Conservation (phyloP, 2,797 vertebrate species). For the Falco biarmicus region DNA sequence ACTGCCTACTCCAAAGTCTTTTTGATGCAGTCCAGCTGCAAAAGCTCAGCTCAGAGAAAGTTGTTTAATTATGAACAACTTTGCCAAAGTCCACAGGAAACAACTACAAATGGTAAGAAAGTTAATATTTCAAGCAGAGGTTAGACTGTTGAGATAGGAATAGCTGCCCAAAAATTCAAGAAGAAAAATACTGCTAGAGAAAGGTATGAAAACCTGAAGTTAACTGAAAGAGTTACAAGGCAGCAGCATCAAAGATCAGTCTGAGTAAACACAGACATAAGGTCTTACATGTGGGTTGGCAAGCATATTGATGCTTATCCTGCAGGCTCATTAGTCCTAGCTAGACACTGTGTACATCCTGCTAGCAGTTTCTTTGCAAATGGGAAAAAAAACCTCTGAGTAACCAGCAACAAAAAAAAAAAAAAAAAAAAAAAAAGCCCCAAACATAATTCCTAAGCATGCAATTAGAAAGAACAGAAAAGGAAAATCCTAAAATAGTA, state of each 20-base stretch:
- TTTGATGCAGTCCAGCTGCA: neutral
- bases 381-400: neutral
- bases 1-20: neutral
- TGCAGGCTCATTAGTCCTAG: neutral
- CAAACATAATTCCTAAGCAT: neutral
- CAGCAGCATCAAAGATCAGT: neutral
- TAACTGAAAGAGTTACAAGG: neutral
- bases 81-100: neutral
- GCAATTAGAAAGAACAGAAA: neutral
- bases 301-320: neutral
- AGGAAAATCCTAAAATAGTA: neutral
- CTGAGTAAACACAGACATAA: neutral
- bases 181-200: neutral
- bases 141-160: neutral
- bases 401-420: neutral
- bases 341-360: neutral
- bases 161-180: neutral
- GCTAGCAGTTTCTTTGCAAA: neutral
- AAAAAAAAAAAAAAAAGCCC: fast-evolving
- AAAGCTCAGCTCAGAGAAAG: neutral
- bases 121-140: neutral
- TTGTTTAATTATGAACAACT: neutral
- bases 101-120: neutral
- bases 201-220: neutral
- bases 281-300: neutral